Percentiles rank a stretch among this genome's conserved stretches.
phyloP scores from a whole-genome alignment of 1,140 invertebrate genomes.

The Temnothorax curvispinosus region DNA sequence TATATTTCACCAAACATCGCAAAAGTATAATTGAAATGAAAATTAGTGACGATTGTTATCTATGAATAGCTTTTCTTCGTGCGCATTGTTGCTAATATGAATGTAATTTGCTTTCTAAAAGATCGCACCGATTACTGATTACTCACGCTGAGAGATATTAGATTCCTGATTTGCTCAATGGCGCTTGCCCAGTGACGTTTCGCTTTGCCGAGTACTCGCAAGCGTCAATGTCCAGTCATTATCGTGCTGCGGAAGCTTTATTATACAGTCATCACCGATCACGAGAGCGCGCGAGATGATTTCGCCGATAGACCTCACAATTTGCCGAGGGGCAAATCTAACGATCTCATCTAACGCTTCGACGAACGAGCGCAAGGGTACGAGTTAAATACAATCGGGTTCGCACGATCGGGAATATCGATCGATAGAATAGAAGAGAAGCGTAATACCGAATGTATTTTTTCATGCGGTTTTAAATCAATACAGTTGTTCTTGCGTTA shows the following conservation, averaged over 20 bases:
- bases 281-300: slow-evolving; percentile 36
- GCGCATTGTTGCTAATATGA: background rate
- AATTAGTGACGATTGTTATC: background rate
- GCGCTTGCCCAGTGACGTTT: background rate
- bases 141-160: slow-evolving; percentile 5
- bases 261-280: slow-evolving; percentile 51
- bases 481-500: background rate
- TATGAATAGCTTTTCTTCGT: background rate
- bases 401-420: slow-evolving; percentile 32
- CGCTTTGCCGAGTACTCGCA: background rate
- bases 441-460: background rate
- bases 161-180: slow-evolving; percentile 16
- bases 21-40: background rate
- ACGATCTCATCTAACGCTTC: slow-evolving; percentile 57
- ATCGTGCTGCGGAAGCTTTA: slow-evolving; percentile 39
- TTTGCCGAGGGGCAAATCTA: slow-evolving; percentile 38
- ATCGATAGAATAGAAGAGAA: background rate
- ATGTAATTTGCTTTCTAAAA: slow-evolving; percentile 4
- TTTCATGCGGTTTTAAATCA: background rate
- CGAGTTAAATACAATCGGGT: slow-evolving; percentile 63
- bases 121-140: slow-evolving; percentile 21
- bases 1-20: background rate
- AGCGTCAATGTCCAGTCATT: slow-evolving; percentile 38
- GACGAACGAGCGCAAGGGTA: background rate
- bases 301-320: slow-evolving; percentile 38